phyloP scores from a whole-genome alignment of 1,140 invertebrate genomes.

The Macrocentrus cingulum region DNA sequence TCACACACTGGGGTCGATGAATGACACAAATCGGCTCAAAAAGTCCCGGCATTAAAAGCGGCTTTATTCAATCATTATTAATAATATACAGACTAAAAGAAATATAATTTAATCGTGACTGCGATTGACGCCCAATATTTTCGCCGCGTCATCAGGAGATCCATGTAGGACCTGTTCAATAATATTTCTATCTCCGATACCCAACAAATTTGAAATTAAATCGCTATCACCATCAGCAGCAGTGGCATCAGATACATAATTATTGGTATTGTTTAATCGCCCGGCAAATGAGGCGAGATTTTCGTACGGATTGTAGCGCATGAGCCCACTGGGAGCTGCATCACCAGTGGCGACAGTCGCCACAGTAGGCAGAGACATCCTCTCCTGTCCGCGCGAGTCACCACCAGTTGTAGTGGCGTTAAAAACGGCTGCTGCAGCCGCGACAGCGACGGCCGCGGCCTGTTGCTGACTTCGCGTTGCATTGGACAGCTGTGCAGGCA shows the following conservation, averaged over 20 bases:
- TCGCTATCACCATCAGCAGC: slow-evolving; percentile 62
- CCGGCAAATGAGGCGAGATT: slow-evolving; percentile 56
- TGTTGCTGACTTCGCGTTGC: slow-evolving; percentile 52
- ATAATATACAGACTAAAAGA: too few species aligned
- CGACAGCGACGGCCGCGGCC: too few species aligned
- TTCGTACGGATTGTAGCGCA: slow-evolving; percentile 51
- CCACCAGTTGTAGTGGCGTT: slow-evolving; percentile 29
- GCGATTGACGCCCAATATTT: slow-evolving; percentile 76
- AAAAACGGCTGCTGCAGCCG: slow-evolving; percentile 30
- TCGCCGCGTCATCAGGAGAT: slow-evolving; percentile 83
- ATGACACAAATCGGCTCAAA: too few species aligned
- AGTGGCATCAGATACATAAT: slow-evolving; percentile 52
- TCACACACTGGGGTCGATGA: too few species aligned
- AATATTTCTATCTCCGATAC: slow-evolving; percentile 82
- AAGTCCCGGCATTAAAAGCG: too few species aligned
- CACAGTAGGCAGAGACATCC: slow-evolving; percentile 48
- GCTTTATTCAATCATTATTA: too few species aligned
- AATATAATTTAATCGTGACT: slow-evolving; percentile 45
- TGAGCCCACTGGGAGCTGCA: slow-evolving; percentile 46
- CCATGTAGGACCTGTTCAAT: slow-evolving; percentile 81
- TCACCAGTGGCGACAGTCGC: slow-evolving; percentile 48
- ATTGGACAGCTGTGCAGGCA: slow-evolving; percentile 53
- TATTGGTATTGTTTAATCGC: slow-evolving; percentile 59
- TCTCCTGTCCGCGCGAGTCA: slow-evolving; percentile 37
- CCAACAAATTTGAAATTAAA: slow-evolving; percentile 85